Evolutionary conservation across 2,113 vertebrate genomes (phyloP).

Genomic region (Eulacestoma nigropectus): DNA sequence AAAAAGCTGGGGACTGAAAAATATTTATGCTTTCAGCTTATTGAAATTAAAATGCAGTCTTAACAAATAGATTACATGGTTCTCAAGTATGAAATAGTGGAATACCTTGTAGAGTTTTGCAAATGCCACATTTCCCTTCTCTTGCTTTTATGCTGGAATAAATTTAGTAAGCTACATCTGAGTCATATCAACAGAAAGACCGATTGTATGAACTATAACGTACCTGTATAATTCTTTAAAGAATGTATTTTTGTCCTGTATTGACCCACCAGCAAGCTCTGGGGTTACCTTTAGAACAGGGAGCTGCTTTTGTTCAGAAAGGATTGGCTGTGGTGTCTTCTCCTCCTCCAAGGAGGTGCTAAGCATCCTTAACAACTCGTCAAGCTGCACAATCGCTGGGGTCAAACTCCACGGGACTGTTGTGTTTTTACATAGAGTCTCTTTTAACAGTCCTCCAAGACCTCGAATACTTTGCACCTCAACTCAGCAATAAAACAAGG

Average conservation of each 20-base stretch:
- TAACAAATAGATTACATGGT: not conserved
- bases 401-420: not conserved
- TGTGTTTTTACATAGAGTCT: not conserved
- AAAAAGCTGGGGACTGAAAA: not conserved
- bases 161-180: not conserved
- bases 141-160: not conserved
- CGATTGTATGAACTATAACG: not conserved
- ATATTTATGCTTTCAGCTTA: not conserved
- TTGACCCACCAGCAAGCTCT: not conserved
- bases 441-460: not conserved
- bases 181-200: not conserved
- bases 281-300: not conserved
- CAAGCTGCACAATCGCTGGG: not conserved
- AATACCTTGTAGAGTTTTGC: not conserved
- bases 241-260: not conserved
- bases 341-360: not conserved
- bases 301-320: not conserved
- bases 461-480: not conserved
- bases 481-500: not conserved
- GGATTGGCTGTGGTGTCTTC: not conserved
- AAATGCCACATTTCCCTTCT: not conserved
- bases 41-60: not conserved
- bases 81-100: not conserved
- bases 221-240: not conserved
- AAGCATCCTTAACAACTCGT: not conserved